Evolutionary conservation across 2,888 invertebrate genomes (phyloP).

Genomic region (Linyphia triangularis): DNA sequence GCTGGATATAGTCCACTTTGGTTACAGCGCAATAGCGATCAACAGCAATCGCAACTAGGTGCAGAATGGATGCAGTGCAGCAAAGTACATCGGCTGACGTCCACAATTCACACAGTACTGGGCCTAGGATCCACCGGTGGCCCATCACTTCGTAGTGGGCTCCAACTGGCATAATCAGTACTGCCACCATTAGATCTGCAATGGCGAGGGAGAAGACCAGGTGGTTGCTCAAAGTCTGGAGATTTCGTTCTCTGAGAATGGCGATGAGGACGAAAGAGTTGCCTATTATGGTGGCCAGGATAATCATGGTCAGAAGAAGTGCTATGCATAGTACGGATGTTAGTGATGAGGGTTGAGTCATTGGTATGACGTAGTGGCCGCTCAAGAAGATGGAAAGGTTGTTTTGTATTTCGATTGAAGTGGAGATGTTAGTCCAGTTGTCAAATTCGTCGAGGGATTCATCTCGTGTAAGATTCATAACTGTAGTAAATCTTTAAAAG

Average conservation of each 20-base stretch:
- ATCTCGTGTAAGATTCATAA: neutral
- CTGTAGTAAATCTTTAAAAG: no score
- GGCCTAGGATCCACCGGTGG: slow-evolving; percentile 92
- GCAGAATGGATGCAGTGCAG: slow-evolving; percentile 96
- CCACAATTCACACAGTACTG: slow-evolving; percentile 97
- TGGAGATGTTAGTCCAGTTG: slow-evolving; percentile 1
- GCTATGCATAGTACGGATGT: neutral
- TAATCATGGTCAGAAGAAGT: slow-evolving; percentile 20
- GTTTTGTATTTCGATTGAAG: neutral
- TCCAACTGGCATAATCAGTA: slow-evolving; percentile 94
- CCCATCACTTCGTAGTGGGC: slow-evolving; percentile 95
- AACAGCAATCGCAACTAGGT: slow-evolving; percentile 96
- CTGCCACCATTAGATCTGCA: slow-evolving; percentile 97
- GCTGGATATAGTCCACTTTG: slow-evolving; percentile 96
- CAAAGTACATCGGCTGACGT: slow-evolving; percentile 92
- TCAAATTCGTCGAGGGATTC: neutral
- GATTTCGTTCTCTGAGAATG: slow-evolving; percentile 93
- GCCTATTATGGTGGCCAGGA: slow-evolving; percentile 81
- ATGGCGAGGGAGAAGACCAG: slow-evolving; percentile 97
- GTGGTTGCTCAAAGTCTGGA: slow-evolving; percentile 97
- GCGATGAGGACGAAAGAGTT: slow-evolving; percentile 99
- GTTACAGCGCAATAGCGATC: slow-evolving; percentile 99
- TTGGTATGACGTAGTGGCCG: neutral
- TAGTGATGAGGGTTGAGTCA: neutral
- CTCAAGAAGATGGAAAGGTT: neutral